Evolutionary conservation across 2,113 vertebrate species (phyloP).

Genomic region (Alouatta palliata): DNA sequence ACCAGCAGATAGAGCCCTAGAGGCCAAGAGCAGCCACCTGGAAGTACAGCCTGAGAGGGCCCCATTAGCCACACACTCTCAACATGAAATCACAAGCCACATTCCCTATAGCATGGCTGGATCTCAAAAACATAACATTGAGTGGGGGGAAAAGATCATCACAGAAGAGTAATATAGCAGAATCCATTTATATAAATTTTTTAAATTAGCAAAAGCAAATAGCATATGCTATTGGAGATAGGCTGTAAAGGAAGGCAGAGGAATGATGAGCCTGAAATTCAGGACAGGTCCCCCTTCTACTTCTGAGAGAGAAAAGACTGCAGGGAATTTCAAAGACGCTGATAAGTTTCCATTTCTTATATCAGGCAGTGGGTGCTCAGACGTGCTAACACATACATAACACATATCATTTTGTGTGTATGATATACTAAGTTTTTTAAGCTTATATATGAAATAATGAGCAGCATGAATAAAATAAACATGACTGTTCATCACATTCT

Average conservation of each 20-base stretch:
- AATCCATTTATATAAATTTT: neutral
- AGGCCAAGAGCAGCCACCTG: neutral
- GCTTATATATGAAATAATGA: neutral
- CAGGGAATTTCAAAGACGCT: neutral
- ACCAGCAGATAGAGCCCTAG: neutral
- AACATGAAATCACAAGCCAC: neutral
- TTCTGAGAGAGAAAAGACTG: neutral
- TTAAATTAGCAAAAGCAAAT: neutral
- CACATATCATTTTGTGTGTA: neutral
- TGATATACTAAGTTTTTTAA: neutral
- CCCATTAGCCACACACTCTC: neutral
- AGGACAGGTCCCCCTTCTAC: neutral
- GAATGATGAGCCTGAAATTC: neutral
- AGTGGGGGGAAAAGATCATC: neutral
- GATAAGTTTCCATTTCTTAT: neutral
- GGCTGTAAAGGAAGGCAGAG: neutral
- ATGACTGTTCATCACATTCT: neutral
- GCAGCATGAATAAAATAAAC: constrained; percentile 2
- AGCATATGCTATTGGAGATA: neutral
- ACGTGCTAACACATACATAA: neutral
- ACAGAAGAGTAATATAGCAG: neutral
- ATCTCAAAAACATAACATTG: neutral
- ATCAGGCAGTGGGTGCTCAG: neutral
- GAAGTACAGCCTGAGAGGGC: neutral
- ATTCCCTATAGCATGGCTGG: neutral